Evolutionary conservation across 2,113 vertebrate genomes (phyloP), one percentile per base, ranked within the genome.

Genomic region (Phoenicopterus ruber): DNA sequence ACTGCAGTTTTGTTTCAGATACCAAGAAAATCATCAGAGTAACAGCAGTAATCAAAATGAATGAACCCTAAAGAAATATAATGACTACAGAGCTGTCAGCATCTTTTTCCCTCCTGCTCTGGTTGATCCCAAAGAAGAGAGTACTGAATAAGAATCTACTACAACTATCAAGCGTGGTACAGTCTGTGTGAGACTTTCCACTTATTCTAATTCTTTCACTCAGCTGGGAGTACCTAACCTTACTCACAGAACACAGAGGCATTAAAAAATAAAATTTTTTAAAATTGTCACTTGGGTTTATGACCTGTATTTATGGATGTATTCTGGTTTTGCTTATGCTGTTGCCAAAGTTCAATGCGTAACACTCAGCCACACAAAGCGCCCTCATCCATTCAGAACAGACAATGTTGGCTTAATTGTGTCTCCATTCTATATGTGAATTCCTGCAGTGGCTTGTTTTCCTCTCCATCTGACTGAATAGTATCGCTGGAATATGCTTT

Each of bases 31-130:
- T 67, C 5, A 86, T 91, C 46, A 85, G 9, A 80, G 44, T 90
- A 92, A 54, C 36, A 89, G 66, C 57, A 82, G 81, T 71, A 84
- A 91, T 87, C 57, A 94, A 85, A 97, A 94, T 72, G 74, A 94
- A 91, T 90, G 86, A 92, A 90, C 88, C 49, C 28, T 76, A 71
- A 40, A 40, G 16, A 65, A 73, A 54, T 47, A 63, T 18, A 67
- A 62, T 61, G 38, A 72, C 65, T 49, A 21, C 2, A 85, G 80
- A 65, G 17, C 22, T 79, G 58, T 82, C 46, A 62, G 31, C 34
- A 79, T 24, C 32, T 77, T 84, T 63, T 88, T 44, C 3, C 1
- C 19, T 76, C 34, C 52, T 91, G 69, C 40, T 71, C 44, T 2
- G 0, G 17, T 25, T 78, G 47, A 87, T 76, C 31, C 32, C 19